Evolutionary conservation across 1,140 invertebrate genomes (phyloP).

Genomic region (Euwallacea similis): DNA sequence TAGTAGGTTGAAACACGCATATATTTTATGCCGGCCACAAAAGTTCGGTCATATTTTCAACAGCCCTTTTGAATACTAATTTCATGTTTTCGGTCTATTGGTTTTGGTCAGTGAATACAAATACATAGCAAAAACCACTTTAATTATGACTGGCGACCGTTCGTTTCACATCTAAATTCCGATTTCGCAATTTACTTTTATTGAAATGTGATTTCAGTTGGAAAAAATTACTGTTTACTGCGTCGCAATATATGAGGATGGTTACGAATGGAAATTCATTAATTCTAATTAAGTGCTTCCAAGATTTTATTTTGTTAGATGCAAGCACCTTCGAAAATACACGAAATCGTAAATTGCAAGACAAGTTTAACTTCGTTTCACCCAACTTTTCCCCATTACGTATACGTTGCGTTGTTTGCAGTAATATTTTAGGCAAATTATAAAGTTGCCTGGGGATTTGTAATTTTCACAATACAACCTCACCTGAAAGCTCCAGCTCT

Average conservation of each 20-base stretch:
- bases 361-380: constrained; percentile 28
- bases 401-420: constrained; percentile 31
- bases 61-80: constrained; percentile 31
- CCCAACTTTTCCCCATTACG: constrained; percentile 30
- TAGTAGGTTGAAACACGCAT: constrained; percentile 11
- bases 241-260: too few species aligned
- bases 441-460: constrained; percentile 36
- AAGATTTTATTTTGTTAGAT: constrained; percentile 23
- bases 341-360: constrained; percentile 25
- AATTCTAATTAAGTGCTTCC: background rate
- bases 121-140: constrained; percentile 35
- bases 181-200: constrained; percentile 12
- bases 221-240: background rate
- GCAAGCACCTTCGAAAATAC: constrained; percentile 13
- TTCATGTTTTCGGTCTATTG: constrained; percentile 30
- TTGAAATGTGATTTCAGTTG: constrained; percentile 1
- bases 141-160: constrained; percentile 25
- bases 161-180: constrained; percentile 21
- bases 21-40: constrained; percentile 19
- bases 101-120: constrained; percentile 29
- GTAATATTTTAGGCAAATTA: constrained; percentile 35
- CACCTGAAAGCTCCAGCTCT: constrained; percentile 17
- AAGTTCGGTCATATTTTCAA: constrained; percentile 29
- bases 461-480: constrained; percentile 34
- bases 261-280: background rate